phyloP scores from a whole-genome alignment of 2,797 vertebrate genomes.

The Tarsius wallacei region DNA sequence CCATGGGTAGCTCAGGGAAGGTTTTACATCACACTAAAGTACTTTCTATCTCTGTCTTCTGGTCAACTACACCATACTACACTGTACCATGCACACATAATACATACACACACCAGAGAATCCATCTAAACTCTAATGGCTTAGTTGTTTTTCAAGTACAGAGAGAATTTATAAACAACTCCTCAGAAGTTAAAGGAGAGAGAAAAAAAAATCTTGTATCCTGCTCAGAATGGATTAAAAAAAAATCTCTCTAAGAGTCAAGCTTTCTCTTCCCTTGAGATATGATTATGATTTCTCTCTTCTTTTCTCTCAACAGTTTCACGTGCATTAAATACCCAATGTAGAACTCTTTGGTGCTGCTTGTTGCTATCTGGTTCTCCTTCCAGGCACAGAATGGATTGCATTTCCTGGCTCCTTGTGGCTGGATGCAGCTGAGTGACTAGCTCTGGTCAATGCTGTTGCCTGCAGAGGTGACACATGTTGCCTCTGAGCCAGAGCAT shows the following conservation, averaged over 20 bases:
- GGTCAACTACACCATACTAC: not conserved
- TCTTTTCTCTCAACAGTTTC: constrained; percentile 68
- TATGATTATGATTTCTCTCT: constrained; percentile 71
- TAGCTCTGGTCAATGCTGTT: not conserved
- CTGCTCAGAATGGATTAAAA: constrained; percentile 61
- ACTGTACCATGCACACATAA: not conserved
- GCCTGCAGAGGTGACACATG: constrained; percentile 15
- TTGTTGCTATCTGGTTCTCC: not conserved
- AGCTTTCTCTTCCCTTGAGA: constrained; percentile 75
- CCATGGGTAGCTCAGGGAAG: constrained; percentile 34
- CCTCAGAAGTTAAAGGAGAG: constrained; percentile 74
- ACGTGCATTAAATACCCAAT: constrained; percentile 69
- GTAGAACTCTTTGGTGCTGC: not conserved
- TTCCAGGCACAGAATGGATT: not conserved
- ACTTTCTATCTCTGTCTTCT: constrained; percentile 45
- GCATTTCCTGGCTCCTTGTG: not conserved
- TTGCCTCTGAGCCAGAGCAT: not conserved
- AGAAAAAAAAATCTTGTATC: constrained; percentile 10
- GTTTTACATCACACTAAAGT: not conserved
- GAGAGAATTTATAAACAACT: constrained; percentile 77
- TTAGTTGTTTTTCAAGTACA: constrained; percentile 79
- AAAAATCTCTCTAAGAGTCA: constrained; percentile 57
- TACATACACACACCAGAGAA: not conserved
- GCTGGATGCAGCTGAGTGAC: not conserved
- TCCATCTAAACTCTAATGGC: constrained; percentile 38